Conservation (phyloP, 2,888 invertebrate genomes). For the Microdon myrmicae region DNA sequence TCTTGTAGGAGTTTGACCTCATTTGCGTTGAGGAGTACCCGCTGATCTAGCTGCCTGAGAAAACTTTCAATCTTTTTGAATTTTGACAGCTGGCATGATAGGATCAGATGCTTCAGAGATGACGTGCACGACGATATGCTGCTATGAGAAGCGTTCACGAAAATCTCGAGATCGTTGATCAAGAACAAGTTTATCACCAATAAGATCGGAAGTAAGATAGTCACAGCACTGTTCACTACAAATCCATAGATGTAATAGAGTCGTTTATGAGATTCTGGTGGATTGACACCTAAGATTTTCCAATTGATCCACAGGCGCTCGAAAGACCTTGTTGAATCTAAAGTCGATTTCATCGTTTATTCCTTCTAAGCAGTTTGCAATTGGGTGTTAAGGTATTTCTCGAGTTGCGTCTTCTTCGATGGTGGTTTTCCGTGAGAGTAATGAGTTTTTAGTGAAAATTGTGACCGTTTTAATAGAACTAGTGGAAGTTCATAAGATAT, state of each 20-base stretch:
- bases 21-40: constrained; percentile 2
- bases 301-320: constrained; percentile 12
- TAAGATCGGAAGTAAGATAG: constrained; percentile 13
- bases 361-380: too few species aligned
- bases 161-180: constrained; percentile 1
- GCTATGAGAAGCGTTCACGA: constrained; percentile 12
- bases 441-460: too few species aligned
- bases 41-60: constrained; percentile 9
- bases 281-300: constrained; percentile 19
- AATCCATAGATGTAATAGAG: constrained; percentile 21
- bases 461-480: too few species aligned
- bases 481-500: too few species aligned
- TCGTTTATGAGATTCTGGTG: constrained; percentile 1
- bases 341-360: too few species aligned
- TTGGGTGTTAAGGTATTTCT: too few species aligned
- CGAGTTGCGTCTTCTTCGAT: too few species aligned
- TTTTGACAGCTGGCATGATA: neutral
- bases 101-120: constrained; percentile 7
- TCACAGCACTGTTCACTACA: constrained; percentile 2
- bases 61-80: neutral
- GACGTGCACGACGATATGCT: constrained; percentile 5
- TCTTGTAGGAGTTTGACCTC: constrained; percentile 5
- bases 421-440: too few species aligned
- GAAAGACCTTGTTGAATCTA: constrained; percentile 11
- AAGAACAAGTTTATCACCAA: constrained; percentile 12